Evolutionary conservation across 2,113 vertebrate species (phyloP).

Genomic region (Calidris pygmaea): DNA sequence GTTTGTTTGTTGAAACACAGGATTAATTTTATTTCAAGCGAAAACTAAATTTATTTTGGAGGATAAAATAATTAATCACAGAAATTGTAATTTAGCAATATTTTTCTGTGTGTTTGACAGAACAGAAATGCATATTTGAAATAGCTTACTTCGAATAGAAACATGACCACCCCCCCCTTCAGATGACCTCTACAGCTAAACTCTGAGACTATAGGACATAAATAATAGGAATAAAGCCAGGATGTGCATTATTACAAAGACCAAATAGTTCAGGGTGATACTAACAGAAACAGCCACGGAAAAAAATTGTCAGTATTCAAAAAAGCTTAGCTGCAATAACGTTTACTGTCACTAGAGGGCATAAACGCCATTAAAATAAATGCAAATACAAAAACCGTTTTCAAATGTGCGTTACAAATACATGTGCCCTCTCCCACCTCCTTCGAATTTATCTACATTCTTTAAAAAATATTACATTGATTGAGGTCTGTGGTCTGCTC

Average conservation of each 20-base stretch:
- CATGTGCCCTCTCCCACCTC: not conserved
- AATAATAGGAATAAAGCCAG: not conserved
- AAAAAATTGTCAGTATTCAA: not conserved
- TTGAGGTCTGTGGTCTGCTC: constrained; percentile 12
- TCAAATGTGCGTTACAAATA: not conserved
- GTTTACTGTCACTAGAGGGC: constrained; percentile 68
- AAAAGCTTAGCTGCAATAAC: not conserved
- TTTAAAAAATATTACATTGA: not conserved
- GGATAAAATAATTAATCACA: not conserved
- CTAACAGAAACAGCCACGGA: not conserved
- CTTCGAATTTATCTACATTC: constrained; percentile 36
- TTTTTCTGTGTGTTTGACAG: not conserved
- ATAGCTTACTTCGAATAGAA: not conserved
- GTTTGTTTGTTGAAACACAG: not conserved
- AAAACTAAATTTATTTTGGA: not conserved
- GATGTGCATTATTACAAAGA: not conserved
- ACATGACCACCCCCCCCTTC: accelerated
- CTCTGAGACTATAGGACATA: not conserved
- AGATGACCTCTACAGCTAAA: not conserved
- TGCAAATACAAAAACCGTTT: not conserved
- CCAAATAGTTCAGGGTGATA: not conserved
- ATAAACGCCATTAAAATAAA: constrained; percentile 61
- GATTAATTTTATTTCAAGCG: not conserved
- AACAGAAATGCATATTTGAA: not conserved
- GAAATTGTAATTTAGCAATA: not conserved